These are phyloP conservation scores for Pipistrellus kuhlii DNA, from an alignment of 2,797 vertebrate species.

Conservation along the genomic window DNA sequence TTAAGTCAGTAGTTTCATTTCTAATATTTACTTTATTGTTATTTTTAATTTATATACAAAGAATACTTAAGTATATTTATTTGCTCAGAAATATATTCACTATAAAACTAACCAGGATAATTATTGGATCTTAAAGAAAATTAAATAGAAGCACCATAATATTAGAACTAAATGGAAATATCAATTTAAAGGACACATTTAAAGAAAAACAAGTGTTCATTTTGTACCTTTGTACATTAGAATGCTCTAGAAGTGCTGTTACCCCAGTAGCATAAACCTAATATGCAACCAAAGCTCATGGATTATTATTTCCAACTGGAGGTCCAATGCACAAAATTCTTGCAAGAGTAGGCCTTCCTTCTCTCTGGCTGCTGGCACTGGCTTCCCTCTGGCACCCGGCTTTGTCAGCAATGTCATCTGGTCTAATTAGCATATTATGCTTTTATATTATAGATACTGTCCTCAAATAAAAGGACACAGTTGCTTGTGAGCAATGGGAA, in stretches of 20 bases:
- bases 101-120: background rate
- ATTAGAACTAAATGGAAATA: background rate
- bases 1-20: background rate
- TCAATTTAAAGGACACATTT: background rate
- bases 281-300: background rate
- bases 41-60: background rate
- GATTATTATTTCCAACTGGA: background rate
- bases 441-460: no score
- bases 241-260: background rate
- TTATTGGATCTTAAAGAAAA: background rate
- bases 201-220: background rate
- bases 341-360: no score
- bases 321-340: no score
- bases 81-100: conserved; percentile 2
- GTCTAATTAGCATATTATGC: no score
- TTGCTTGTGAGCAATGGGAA: background rate
- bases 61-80: background rate
- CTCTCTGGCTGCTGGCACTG: no score
- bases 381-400: no score
- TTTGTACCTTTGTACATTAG: background rate
- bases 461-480: background rate
- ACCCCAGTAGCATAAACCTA: background rate
- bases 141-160: background rate
- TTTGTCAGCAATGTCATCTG: no score
- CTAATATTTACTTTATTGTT: background rate